These are phyloP conservation scores for Neoscelio sp. DNA, from an alignment of 2,888 invertebrate species.

Conservation along the genomic window DNA sequence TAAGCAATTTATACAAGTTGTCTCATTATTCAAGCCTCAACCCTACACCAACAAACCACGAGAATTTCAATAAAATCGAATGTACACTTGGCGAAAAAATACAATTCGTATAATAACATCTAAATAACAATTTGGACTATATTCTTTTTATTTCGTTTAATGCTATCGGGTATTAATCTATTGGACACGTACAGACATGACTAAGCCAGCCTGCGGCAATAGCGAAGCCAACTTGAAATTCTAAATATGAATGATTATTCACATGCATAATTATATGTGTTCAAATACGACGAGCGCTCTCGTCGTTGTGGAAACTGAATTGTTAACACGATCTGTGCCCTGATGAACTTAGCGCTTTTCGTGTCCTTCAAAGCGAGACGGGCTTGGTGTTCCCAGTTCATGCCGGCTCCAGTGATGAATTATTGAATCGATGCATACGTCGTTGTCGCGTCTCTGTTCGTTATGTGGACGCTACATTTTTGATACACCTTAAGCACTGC, in stretches of 20 bases:
- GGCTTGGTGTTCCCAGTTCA: not conserved
- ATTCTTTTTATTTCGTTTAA: too few relatives aligned
- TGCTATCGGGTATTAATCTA: constrained; percentile 9
- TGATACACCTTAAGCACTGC: constrained; percentile 24
- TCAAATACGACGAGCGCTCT: constrained; percentile 72
- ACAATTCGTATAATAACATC: too few relatives aligned
- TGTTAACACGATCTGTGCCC: constrained; percentile 73
- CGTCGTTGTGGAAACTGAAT: constrained; percentile 69
- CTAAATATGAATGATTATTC: constrained; percentile 71
- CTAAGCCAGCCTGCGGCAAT: constrained; percentile 8
- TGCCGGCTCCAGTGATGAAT: constrained; percentile 42
- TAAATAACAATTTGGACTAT: too few relatives aligned
- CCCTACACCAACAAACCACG: too few relatives aligned
- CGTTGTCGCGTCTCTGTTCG: constrained; percentile 32
- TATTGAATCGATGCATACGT: constrained; percentile 48
- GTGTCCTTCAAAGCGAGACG: constrained; percentile 34
- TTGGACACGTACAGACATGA: not conserved
- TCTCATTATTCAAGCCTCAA: too few relatives aligned
- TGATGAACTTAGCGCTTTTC: constrained; percentile 57
- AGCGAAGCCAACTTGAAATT: constrained; percentile 68
- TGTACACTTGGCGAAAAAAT: too few relatives aligned
- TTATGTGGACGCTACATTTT: constrained; percentile 38
- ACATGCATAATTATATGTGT: constrained; percentile 77
- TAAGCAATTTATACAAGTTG: too few relatives aligned
- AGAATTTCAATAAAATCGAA: too few relatives aligned